phyloP scores from a whole-genome alignment of 2,797 vertebrate species.

The Emydoidea blandingii region DNA sequence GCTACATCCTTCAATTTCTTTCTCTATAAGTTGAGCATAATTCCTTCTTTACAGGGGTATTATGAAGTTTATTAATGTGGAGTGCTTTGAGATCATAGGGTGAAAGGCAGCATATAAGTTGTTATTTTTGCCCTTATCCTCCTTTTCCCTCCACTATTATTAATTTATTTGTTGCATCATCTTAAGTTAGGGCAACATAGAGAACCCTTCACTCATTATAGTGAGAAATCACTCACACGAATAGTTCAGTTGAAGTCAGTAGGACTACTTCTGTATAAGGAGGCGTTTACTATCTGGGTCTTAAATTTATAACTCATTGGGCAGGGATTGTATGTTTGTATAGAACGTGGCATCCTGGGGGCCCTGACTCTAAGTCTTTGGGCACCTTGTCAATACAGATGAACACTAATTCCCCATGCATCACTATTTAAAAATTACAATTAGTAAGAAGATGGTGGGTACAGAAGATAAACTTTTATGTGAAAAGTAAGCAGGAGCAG shows the following conservation, averaged over 20 bases:
- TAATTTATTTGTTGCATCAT: neutral
- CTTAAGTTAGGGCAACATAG: neutral
- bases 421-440: neutral
- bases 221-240: neutral
- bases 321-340: neutral
- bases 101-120: neutral
- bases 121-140: neutral
- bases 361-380: neutral
- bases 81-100: neutral
- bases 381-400: neutral
- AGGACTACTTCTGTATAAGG: neutral
- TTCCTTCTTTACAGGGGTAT: neutral
- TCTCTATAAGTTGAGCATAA: neutral
- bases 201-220: neutral
- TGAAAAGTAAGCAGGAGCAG: neutral
- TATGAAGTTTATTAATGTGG: constrained; percentile 44
- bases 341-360: neutral
- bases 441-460: neutral
- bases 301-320: neutral
- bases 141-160: neutral
- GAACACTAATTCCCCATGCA: neutral
- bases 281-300: neutral
- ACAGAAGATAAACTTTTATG: neutral
- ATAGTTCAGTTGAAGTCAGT: neutral
- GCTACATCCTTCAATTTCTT: neutral